Evolutionary conservation across 2,113 vertebrate species (phyloP).

Genomic region (Himantopus leucocephalus): DNA sequence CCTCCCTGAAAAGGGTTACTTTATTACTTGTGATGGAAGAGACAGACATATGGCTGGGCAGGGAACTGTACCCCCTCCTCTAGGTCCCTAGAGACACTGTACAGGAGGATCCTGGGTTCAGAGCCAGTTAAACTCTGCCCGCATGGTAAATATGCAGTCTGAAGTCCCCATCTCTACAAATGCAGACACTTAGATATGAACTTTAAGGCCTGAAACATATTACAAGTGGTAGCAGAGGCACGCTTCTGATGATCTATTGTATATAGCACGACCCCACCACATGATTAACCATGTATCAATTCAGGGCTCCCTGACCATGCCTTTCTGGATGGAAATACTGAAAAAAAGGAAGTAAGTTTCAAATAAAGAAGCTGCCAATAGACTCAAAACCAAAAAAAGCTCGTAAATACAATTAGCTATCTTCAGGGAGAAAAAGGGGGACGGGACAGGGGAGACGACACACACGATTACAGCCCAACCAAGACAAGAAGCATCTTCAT

Average conservation of each 20-base stretch:
- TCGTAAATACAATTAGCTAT: background rate
- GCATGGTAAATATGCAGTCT: background rate
- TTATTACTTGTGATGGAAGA: background rate
- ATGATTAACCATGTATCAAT: background rate
- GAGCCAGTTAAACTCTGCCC: background rate
- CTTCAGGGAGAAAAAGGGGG: fast-evolving
- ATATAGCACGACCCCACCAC: background rate
- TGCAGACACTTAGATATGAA: background rate
- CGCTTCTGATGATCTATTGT: background rate
- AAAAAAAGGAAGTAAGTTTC: background rate
- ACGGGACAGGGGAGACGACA: background rate
- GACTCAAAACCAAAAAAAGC: background rate
- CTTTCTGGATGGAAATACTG: background rate
- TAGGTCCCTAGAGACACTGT: background rate
- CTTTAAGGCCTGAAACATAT: background rate
- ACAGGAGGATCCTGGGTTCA: background rate
- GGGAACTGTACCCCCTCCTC: background rate
- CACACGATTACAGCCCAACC: background rate
- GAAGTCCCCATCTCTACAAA: background rate
- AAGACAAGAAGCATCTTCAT: background rate
- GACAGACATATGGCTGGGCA: background rate
- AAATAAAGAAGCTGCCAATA: background rate
- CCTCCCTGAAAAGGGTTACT: background rate
- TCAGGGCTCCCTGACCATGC: background rate
- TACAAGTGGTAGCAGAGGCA: background rate